Evolutionary conservation across 2,888 invertebrate genomes (phyloP).

Genomic region (Helobdella robusta): DNA sequence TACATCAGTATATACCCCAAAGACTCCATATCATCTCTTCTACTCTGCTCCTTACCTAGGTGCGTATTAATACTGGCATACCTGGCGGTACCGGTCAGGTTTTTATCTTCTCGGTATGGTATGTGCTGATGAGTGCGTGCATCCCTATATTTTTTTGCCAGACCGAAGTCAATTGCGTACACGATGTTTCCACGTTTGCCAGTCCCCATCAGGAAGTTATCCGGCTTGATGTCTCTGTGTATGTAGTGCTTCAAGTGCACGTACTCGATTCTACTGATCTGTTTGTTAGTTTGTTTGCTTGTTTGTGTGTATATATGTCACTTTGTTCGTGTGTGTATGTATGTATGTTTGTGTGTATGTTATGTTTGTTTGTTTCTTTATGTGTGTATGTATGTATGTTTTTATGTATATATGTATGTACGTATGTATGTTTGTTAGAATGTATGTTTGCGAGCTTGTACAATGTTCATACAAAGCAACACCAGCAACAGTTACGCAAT

Average conservation of each 20-base stretch:
- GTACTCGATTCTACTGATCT: constrained; percentile 78
- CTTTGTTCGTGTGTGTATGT: background rate
- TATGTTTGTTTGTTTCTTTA: too few relatives aligned
- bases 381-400: too few relatives aligned
- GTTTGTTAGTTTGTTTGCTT: constrained; percentile 33
- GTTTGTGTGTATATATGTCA: background rate
- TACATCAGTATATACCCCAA: constrained; percentile 99
- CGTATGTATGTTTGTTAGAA: background rate
- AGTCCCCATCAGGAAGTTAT: constrained; percentile 55
- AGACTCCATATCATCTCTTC: constrained; percentile 93
- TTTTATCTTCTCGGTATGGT: constrained; percentile 87
- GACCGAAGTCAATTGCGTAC: constrained; percentile 82
- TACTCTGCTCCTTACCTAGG: constrained; percentile 93
- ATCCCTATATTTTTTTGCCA: constrained; percentile 97
- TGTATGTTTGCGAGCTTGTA: too few relatives aligned
- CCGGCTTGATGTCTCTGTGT: constrained; percentile 74
- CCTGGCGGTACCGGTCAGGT: constrained; percentile 90
- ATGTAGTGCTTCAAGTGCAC: constrained; percentile 98
- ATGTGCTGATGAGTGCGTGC: constrained; percentile 63
- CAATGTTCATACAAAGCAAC: too few relatives aligned
- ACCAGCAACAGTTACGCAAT: too few relatives aligned
- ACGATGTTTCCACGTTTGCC: constrained; percentile 51
- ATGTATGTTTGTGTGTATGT: background rate
- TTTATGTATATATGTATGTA: too few relatives aligned
- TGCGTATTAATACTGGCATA: constrained; percentile 99